Conservation (phyloP, 2,888 invertebrate genomes). For the Lithophane leautieri region DNA sequence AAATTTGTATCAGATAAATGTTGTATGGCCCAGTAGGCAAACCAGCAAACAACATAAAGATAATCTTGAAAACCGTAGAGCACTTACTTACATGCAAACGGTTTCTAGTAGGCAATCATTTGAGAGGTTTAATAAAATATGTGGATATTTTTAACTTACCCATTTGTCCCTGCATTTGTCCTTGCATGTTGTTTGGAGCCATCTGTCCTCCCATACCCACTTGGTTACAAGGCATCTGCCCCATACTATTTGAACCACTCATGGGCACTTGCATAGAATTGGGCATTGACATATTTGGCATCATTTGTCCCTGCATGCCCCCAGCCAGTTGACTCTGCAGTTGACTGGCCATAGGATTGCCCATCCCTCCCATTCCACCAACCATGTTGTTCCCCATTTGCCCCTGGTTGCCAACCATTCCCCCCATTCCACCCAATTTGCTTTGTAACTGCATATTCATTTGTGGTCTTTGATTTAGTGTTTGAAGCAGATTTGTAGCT, state of each 20-base stretch:
- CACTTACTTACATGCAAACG: too few relatives aligned
- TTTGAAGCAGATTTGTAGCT: slow-evolving; percentile 93
- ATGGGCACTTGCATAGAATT: slow-evolving; percentile 85
- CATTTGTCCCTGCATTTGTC: slow-evolving; percentile 87
- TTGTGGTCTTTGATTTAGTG: slow-evolving; percentile 92
- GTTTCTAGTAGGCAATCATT: too few relatives aligned
- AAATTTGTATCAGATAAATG: background rate
- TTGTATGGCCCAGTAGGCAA: too few relatives aligned
- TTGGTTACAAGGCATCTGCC: slow-evolving; percentile 86
- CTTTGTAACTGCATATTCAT: slow-evolving; percentile 91
- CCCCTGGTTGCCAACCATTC: slow-evolving; percentile 89
- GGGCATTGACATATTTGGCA: slow-evolving; percentile 86
- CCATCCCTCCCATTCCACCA: slow-evolving; percentile 85
- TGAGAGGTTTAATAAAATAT: too few relatives aligned
- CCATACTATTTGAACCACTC: slow-evolving; percentile 80
- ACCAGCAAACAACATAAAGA: too few relatives aligned
- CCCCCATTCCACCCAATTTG: slow-evolving; percentile 90
- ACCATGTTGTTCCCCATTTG: slow-evolving; percentile 90
- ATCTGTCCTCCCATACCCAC: slow-evolving; percentile 89
- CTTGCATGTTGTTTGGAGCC: slow-evolving; percentile 80
- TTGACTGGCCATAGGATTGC: slow-evolving; percentile 87
- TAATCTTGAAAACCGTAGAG: too few relatives aligned
- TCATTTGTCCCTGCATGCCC: slow-evolving; percentile 88
- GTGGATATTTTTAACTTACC: slow-evolving; percentile 71
- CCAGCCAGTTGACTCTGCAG: slow-evolving; percentile 85